Evolutionary conservation across 2,888 invertebrate species (phyloP).

Genomic region (Agapostemon virescens): DNA sequence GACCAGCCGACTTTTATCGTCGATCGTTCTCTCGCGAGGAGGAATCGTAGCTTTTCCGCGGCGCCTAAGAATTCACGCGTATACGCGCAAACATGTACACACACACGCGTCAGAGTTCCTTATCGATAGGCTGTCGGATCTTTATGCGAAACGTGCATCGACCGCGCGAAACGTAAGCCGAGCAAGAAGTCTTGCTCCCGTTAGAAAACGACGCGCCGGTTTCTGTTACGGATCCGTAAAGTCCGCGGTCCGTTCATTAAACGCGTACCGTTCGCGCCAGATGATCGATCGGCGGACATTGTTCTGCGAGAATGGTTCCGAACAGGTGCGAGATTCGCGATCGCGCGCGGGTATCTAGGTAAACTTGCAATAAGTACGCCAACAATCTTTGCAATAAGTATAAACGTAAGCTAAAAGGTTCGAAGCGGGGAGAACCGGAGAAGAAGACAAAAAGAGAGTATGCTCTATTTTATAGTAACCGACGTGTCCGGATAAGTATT

Average conservation of each 20-base stretch:
- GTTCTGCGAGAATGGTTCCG: neutral
- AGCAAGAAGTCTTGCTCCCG: too few relatives aligned
- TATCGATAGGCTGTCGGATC: slow-evolving; percentile 14
- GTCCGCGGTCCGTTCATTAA: slow-evolving; percentile 16
- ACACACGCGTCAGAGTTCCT: slow-evolving; percentile 61
- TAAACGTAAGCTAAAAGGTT: slow-evolving; percentile 31
- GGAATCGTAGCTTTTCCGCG: neutral
- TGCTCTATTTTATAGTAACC: slow-evolving; percentile 48
- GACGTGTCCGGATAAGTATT: slow-evolving; percentile 33
- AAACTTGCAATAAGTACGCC: slow-evolving; percentile 64
- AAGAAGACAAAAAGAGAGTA: slow-evolving; percentile 34
- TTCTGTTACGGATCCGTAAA: neutral
- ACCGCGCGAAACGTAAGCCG: too few relatives aligned
- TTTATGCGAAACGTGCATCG: neutral
- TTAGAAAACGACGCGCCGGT: too few relatives aligned
- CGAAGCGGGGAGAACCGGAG: slow-evolving; percentile 13
- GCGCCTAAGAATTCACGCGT: slow-evolving; percentile 19
- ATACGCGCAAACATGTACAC: neutral
- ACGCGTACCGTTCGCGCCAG: slow-evolving; percentile 23
- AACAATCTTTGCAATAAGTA: slow-evolving; percentile 61
- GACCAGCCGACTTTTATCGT: too few relatives aligned
- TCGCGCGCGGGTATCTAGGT: slow-evolving; percentile 41
- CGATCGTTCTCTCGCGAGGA: neutral
- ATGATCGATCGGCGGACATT: neutral
- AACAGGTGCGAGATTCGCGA: slow-evolving; percentile 11